Base-by-base conservation (phyloP, 92 coral and sea anemone genomes). In the Blastomussa wellsi region DNA sequence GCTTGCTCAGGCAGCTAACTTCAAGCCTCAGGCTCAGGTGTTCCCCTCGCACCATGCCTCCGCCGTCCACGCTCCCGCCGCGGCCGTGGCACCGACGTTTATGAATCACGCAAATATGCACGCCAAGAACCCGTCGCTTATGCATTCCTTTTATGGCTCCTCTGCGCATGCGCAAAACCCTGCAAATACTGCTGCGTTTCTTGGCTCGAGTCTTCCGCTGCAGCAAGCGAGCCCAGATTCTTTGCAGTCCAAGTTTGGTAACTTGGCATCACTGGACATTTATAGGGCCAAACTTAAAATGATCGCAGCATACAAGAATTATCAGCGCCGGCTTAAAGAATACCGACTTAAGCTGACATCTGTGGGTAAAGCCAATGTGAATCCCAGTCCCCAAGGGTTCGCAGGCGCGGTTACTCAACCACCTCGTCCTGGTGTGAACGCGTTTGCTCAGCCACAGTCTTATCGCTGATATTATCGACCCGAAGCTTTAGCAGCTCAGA, bases 301-400 rank as follows among this genome's bases (percentile, higher is more conserved):
- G 98, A 83, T 94, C 47, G 98, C 98, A 28, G 98, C 98, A 7
- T 94, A 94, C 65, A 94, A 94, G 74, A 94, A 94, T 88, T 94
- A 93, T 90, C 95, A 94, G 86, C 86, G 88, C 36, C 81, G 98
- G 33, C 87, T 94, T 24, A 88, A 88, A 35, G 98, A 92, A 53
- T 94, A 90, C 89, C 92, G 93, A 72, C 76, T 62, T 3, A 82
- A 94, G 62, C 81, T 92, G 77, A 37, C 82, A 2, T 77, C 85
- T 8, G 85, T 86, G 4, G 82, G 78, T 29, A 71, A 68, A 79
- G 57, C 72, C 31, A 86, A 76, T 57, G 84, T 79, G 1, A 79
- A 74, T 75, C 82, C 73, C 39, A 79, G 15, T 49, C 90, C 71
- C 7, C 83, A 86, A 70, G 71, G 80, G 31, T 65, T 57, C n/a